phyloP scores from a whole-genome alignment of 2,888 invertebrate species.

The Podabrus alpinus region DNA sequence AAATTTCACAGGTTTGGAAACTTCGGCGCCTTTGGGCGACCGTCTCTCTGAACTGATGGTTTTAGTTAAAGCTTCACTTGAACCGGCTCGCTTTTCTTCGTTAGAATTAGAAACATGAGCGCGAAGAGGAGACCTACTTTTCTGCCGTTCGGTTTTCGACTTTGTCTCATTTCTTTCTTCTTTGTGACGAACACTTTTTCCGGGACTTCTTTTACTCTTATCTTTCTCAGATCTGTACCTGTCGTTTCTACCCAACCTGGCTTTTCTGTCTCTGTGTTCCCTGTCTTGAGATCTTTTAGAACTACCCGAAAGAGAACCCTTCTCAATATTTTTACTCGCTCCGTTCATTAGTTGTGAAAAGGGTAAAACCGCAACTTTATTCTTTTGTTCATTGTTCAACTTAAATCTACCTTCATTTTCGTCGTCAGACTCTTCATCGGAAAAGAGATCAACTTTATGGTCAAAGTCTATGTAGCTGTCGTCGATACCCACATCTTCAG shows the following conservation, averaged over 20 bases:
- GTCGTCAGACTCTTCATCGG: conserved; percentile 52
- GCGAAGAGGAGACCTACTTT: conserved; percentile 5
- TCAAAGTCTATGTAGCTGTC: conserved; percentile 43
- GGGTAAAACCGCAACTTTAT: conserved; percentile 25
- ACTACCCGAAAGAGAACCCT: conserved; percentile 5
- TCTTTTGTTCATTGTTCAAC: conserved; percentile 31
- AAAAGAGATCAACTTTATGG: conserved; percentile 50
- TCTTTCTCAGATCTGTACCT: conserved; percentile 7
- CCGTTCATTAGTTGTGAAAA: conserved; percentile 33
- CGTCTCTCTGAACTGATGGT: background rate
- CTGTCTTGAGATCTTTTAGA: background rate
- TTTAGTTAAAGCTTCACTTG: background rate
- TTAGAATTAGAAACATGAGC: background rate
- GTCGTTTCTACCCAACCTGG: background rate
- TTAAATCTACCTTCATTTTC: conserved; percentile 55
- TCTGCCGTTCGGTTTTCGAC: background rate
- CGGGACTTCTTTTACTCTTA: background rate
- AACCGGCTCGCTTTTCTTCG: background rate
- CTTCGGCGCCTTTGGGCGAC: background rate
- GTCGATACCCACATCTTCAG: conserved; percentile 31
- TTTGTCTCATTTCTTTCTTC: background rate
- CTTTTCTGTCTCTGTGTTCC: conserved; percentile 6
- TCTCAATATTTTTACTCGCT: conserved; percentile 11
- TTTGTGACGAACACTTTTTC: conserved; percentile 3
- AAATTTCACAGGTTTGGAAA: background rate